Base-by-base conservation (phyloP, 1,140 invertebrate species). In the Diachasmimorpha longicaudata region DNA sequence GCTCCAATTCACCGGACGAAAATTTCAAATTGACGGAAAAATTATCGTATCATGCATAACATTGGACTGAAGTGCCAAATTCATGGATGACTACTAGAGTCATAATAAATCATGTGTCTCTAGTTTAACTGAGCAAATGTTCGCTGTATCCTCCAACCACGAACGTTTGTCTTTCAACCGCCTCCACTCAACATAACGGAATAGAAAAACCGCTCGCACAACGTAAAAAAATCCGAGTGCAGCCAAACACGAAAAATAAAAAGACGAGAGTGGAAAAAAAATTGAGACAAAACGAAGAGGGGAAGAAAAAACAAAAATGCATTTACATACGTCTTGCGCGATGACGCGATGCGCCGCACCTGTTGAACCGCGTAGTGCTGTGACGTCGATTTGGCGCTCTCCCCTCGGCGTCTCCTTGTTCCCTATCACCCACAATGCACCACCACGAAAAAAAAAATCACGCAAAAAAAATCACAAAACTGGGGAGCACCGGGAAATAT, bases 261-360 rank as follows among this genome's bases (percentile, higher is more conserved):
- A 14, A 31, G 2, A 2, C 10, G 21, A 13, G 23, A 31, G 11
- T 25, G 10, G 10, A 25, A 25, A 25, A 11, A 63, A 67, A 25
- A 48, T 19, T 48, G 67, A 74, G 66, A 74, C 16, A 68, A 23
- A 46, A 23, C 19, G 25, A 72, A 23, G 19, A 16, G 48, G 55
- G 42, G 42, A 67, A 74, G 55, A 66, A 66, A 67, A 74, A 74
- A 74, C 42, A 31, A 36, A 74, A 74, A 21, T 78, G 63, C 66
- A 78, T 75, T 75, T 73, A 78, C 73, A 73, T 78, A 78, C 77
- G 72, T 78, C 77, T 78, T 52, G 68, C 39, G 48, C 66, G 21
- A 58, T 69, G 67, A 75, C 71, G 77, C 75, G 77, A 78, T 70
- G 46, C 77, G 76, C 73, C 63, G 73, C 77, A 78, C 77, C 77